Evolutionary conservation across 2,797 vertebrate species (phyloP).

Genomic region (Poliocrania exsul): DNA sequence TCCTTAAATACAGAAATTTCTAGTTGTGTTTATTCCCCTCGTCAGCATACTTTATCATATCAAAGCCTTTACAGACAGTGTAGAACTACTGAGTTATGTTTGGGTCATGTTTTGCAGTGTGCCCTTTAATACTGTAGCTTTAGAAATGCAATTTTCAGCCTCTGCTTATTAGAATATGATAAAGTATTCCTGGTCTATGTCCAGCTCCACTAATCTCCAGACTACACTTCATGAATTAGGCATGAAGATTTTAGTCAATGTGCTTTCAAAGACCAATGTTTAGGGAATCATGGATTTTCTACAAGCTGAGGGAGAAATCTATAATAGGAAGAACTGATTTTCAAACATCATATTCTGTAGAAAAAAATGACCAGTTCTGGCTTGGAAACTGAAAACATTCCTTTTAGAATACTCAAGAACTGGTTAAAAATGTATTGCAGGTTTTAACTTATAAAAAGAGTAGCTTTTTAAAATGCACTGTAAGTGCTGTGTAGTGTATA

Average conservation of each 20-base stretch:
- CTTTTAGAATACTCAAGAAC: constrained; percentile 75
- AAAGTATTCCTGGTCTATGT: constrained; percentile 94
- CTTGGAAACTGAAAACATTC: constrained; percentile 78
- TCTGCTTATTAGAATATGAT: constrained; percentile 99
- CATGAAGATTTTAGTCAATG: constrained; percentile 90
- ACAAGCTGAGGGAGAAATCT: constrained; percentile 84
- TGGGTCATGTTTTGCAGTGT: constrained; percentile 90
- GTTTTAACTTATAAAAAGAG: constrained; percentile 45
- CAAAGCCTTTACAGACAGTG: constrained; percentile 90
- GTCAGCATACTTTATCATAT: constrained; percentile 98
- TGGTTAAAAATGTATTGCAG: constrained; percentile 67
- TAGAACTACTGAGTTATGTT: constrained; percentile 88
- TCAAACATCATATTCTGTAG: constrained; percentile 86
- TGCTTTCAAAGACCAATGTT: constrained; percentile 86
- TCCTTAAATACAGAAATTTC: constrained; percentile 82
- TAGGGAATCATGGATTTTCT: constrained; percentile 87
- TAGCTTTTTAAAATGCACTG: constrained; percentile 54
- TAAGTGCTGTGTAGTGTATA: not conserved
- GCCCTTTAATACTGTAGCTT: constrained; percentile 97
- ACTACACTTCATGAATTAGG: constrained; percentile 89
- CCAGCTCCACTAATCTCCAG: constrained; percentile 86
- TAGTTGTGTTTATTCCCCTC: constrained; percentile 88
- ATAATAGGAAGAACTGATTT: constrained; percentile 87
- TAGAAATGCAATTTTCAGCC: constrained; percentile 98
- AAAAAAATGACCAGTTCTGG: constrained; percentile 82